Percentiles rank a stretch among this genome's conserved stretches.
Conservation (phyloP, 2,888 invertebrate species). For the Diarsia brunnea region DNA sequence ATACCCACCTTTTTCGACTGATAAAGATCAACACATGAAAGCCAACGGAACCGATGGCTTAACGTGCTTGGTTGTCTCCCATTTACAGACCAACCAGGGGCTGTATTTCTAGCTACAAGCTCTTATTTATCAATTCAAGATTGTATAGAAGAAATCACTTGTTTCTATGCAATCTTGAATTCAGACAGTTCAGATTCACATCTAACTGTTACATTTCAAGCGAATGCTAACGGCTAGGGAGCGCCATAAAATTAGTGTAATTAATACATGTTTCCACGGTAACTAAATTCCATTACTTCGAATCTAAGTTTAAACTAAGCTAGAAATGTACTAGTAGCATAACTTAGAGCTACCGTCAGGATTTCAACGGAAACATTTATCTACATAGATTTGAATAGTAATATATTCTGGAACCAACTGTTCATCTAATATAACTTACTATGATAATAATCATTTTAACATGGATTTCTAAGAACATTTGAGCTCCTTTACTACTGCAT, state of each 20-base stretch:
- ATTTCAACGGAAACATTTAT: constrained; percentile 23
- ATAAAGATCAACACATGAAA: no score
- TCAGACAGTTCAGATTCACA: no score
- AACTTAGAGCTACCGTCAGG: constrained; percentile 1
- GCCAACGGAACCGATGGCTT: no score
- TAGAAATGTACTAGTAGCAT: constrained; percentile 2
- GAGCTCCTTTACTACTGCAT: not conserved
- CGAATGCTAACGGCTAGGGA: no score
- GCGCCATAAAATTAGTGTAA: not conserved
- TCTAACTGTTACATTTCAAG: not conserved
- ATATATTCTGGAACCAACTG: constrained; percentile 10
- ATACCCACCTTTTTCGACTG: no score
- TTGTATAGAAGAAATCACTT: no score
- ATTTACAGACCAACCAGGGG: no score
- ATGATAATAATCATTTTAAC: not conserved
- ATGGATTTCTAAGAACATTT: not conserved
- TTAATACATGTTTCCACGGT: not conserved
- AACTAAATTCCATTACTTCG: not conserved
- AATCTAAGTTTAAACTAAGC: constrained; percentile 16
- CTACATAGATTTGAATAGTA: constrained; percentile 41
- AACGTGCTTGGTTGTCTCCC: no score
- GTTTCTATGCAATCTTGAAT: no score
- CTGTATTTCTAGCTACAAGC: no score
- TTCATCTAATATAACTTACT: constrained; percentile 2
- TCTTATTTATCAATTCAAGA: no score